Percentiles rank a stretch among this genome's conserved stretches.
Conservation (phyloP, 2,797 vertebrate genomes). For the Cuculus canorus region DNA sequence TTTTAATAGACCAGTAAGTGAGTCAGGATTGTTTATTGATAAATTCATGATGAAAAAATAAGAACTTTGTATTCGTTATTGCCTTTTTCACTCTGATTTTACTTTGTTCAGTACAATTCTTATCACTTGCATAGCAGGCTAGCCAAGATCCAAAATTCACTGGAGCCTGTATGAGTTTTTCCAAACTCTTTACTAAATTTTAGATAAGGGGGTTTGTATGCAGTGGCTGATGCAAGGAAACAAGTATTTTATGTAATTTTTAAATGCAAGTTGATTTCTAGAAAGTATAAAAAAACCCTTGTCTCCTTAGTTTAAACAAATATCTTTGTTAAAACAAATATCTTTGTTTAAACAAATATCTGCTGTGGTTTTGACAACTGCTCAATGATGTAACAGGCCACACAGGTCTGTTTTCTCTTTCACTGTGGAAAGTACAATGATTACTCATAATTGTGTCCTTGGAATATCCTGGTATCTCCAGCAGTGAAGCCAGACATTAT, state of each 20-base stretch:
- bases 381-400: neutral
- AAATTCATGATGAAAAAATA: neutral
- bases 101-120: neutral
- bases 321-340: neutral
- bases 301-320: neutral
- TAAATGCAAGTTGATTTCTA: neutral
- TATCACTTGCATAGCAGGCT: neutral
- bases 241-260: neutral
- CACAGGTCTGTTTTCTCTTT: neutral
- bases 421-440: neutral
- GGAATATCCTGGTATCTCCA: neutral
- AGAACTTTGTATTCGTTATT: neutral
- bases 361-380: neutral
- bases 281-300: neutral
- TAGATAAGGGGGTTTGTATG: neutral
- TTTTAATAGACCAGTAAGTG: neutral
- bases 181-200: neutral
- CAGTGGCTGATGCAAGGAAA: neutral
- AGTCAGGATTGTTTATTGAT: neutral
- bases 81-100: neutral
- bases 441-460: neutral
- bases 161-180: neutral
- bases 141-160: neutral
- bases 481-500: neutral
- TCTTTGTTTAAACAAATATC: neutral